These are phyloP conservation scores for Coracopsis vasa DNA, from an alignment of 2,113 vertebrate genomes.

Conservation along the genomic window DNA sequence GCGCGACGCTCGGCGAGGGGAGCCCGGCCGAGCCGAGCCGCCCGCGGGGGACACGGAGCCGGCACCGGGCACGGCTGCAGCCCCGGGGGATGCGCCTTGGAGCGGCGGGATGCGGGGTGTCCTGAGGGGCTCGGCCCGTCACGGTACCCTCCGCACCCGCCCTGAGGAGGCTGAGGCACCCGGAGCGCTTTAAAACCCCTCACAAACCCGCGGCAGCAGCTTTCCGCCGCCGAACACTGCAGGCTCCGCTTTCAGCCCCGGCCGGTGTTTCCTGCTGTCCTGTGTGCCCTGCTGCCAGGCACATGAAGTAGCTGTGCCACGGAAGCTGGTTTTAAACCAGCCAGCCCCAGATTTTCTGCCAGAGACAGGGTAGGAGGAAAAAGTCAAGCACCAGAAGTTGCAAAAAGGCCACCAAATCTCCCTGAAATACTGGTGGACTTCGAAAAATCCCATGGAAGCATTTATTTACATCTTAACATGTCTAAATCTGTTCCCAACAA, in stretches of 20 bases:
- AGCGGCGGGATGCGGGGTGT: rapidly evolving
- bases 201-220: rapidly evolving
- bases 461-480: neutral
- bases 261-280: rapidly evolving
- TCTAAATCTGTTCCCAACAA: neutral
- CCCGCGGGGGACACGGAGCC: neutral
- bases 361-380: neutral
- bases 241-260: rapidly evolving
- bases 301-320: neutral
- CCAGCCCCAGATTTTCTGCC: neutral
- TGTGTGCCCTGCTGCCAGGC: neutral
- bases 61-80: neutral
- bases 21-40: too few species aligned
- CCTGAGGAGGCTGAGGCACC: rapidly evolving
- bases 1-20: too few species aligned
- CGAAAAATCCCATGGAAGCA: neutral
- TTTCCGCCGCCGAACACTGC: rapidly evolving
- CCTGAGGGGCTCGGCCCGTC: neutral
- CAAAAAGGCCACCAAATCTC: neutral
- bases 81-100: neutral
- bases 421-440: neutral
- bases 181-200: rapidly evolving
- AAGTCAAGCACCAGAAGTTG: neutral
- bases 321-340: neutral
- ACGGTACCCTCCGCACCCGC: rapidly evolving